These are phyloP conservation scores for Dasypogon diadema DNA, from an alignment of 2,888 invertebrate genomes.

Conservation along the genomic window DNA sequence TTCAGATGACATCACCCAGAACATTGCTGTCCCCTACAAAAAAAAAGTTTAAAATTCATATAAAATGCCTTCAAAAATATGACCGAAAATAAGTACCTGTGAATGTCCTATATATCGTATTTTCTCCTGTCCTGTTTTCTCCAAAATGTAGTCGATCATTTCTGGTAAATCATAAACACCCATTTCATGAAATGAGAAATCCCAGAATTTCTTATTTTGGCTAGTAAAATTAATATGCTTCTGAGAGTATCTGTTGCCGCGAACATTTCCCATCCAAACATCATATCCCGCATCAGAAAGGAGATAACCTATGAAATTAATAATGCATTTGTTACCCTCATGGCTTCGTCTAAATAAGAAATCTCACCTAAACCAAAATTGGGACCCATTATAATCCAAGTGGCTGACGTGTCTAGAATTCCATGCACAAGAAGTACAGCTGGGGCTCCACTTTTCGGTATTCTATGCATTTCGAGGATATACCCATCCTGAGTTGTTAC, in stretches of 20 bases:
- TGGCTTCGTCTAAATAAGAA: not conserved
- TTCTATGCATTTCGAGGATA: conserved; percentile 81
- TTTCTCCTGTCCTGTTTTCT: conserved; percentile 66
- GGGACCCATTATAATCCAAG: conserved; percentile 81
- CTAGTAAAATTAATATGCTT: conserved; percentile 53
- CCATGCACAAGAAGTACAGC: conserved; percentile 78
- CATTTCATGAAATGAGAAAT: conserved; percentile 71
- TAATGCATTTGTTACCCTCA: not conserved
- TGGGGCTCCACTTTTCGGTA: conserved; percentile 69
- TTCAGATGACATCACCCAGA: conserved; percentile 71
- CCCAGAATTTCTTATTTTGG: conserved; percentile 62
- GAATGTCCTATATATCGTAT: conserved; percentile 74
- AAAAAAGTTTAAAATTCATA: too few relatives aligned
- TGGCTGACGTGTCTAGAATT: conserved; percentile 78
- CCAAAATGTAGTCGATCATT: conserved; percentile 69
- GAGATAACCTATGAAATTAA: conserved; percentile 60
- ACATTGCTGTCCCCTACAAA: conserved; percentile 73
- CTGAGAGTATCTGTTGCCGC: conserved; percentile 58
- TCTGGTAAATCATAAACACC: conserved; percentile 71
- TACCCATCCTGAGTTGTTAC: conserved; percentile 85
- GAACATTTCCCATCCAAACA: conserved; percentile 60
- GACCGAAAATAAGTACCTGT: conserved; percentile 58
- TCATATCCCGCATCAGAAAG: conserved; percentile 68
- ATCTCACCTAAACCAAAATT: conserved; percentile 75
- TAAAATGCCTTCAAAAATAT: too few relatives aligned